These are phyloP conservation scores for Probaryconus sp. DNA, from an alignment of 1,140 invertebrate genomes.

Conservation along the genomic window DNA sequence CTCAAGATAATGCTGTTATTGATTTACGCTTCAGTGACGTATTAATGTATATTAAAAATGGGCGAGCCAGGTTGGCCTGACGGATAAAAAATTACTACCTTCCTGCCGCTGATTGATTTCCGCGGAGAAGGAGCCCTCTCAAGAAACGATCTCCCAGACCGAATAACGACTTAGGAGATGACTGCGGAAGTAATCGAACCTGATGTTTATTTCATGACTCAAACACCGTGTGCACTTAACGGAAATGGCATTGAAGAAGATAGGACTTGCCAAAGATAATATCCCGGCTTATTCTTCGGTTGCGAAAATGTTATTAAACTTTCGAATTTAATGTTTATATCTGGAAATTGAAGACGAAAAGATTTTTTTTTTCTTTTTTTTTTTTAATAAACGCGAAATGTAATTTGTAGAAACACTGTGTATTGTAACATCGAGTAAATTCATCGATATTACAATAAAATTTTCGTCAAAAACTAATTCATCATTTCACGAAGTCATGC, in stretches of 20 bases:
- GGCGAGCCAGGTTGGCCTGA: conserved; percentile 42
- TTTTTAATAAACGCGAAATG: conserved; percentile 20
- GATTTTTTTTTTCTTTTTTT: background rate
- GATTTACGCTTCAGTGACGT: conserved; percentile 21
- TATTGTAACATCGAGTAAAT: conserved; percentile 27
- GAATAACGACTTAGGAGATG: conserved; percentile 67
- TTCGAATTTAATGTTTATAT: too few species aligned
- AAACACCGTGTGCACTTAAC: conserved; percentile 63
- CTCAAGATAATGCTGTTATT: conserved; percentile 14
- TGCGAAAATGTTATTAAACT: background rate
- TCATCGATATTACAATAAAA: background rate
- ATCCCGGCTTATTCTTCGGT: conserved; percentile 29
- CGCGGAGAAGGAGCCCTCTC: conserved; percentile 62
- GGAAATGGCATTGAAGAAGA: conserved; percentile 58
- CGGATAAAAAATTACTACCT: conserved; percentile 71
- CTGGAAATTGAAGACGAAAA: too few species aligned
- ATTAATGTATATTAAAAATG: conserved; percentile 55
- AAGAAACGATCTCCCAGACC: conserved; percentile 58
- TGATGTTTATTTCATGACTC: conserved; percentile 71
- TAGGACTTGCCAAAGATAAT: conserved; percentile 35
- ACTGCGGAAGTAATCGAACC: conserved; percentile 65
- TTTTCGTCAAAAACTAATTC: conserved; percentile 46
- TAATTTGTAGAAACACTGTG: too few species aligned
- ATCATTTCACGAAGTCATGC: conserved; percentile 38
- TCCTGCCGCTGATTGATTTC: conserved; percentile 74